Evolutionary conservation across 2,888 invertebrate species (phyloP), one percentile per base, ranked within the genome.

Genomic region (Thysanoteuthis rhombus): DNA sequence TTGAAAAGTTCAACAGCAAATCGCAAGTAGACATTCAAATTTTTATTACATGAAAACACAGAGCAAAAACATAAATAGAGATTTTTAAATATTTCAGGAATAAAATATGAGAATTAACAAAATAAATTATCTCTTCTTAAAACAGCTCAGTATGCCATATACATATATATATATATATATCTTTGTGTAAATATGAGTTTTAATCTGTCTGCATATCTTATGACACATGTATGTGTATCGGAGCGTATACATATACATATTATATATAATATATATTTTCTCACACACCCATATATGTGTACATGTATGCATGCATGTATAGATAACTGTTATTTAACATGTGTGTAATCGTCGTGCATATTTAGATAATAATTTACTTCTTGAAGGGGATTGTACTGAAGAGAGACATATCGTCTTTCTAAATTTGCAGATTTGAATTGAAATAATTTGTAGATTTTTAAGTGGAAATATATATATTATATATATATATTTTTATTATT

Each of bases 31-130:
- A 92, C 92, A 92, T 92, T 92, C 40, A 92, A 92, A 92, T 45
- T 92, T 92, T 92, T 92, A 92, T 92, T 92, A 92, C 92, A 92
- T 92, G 92, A 92, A 92, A 92, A 92, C 92, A 92, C 92, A 92
- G 92, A 92, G 92, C 92, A 92, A 92, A 92, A 92, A 92, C 92
- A 92, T 92, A 75, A 75, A 75, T 75, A 92, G 92, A 92, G 92
- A 92, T 45, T 92, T 92, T 92, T 92, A 92, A 45, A 92, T 92
- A 92, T 92, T 92, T 45, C 92, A 92, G 92, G 92, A 92, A 40
- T 92, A 92, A 42, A 40, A 40, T 92, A 92, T 92, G 42, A 92
- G 92, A 45, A 92, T 42, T 92, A 92, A 92, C 92, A 92, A 92
- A 92, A 92, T 92, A 92, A 92, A 92, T 92, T 92, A 92, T 92